Evolutionary conservation across 2,797 vertebrate species (phyloP), one percentile per base, ranked within the genome.

Genomic region (Gallinago solitaria): DNA sequence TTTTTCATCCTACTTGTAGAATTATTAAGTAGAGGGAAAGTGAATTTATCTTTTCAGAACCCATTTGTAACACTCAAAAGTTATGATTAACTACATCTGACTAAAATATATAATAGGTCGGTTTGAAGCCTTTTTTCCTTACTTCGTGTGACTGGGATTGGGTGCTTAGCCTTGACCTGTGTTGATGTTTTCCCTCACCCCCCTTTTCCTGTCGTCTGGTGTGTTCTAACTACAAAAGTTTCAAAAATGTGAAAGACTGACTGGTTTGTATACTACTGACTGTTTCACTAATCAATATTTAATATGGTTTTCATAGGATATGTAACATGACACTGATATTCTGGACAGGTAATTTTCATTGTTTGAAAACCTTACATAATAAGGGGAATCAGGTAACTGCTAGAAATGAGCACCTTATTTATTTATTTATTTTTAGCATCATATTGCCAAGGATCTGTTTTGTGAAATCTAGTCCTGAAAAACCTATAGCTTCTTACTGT

Each of bases 291-390:
- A 97, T 97, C 95, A 92, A 95, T 97, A 96, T 97, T 97, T 96
- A 97, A 97, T 97, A 89, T 97, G 96, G 96, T 97, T 97, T 97
- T 97, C 96, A 95, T 97, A 97, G 96, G 96, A 90, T 97, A 96
- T 97, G 95, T 97, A 97, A 97, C 96, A 97, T 97, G 97, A 97
- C 97, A 96, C 97, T 97, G 97, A 96, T 97, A 97, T 96, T 96
- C 97, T 97, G 97, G 96, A 97, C 97, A 97, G 97, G 96, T 97
- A 97, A 97, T 94, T 97, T 95, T 95, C 76, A 33, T 93, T 97
- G 95, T 95, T 97, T 97, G 96, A 96, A 97, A 97, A 96, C 86
- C 74, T 97, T 96, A 83, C 28, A 3, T 96, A 92, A 96, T 95
- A 90, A 86, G 88, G 94, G 96, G 93, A 96, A 95, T 93, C 94